These are phyloP conservation scores for Alces alces DNA, from an alignment of 2,113 vertebrate species.

Conservation along the genomic window DNA sequence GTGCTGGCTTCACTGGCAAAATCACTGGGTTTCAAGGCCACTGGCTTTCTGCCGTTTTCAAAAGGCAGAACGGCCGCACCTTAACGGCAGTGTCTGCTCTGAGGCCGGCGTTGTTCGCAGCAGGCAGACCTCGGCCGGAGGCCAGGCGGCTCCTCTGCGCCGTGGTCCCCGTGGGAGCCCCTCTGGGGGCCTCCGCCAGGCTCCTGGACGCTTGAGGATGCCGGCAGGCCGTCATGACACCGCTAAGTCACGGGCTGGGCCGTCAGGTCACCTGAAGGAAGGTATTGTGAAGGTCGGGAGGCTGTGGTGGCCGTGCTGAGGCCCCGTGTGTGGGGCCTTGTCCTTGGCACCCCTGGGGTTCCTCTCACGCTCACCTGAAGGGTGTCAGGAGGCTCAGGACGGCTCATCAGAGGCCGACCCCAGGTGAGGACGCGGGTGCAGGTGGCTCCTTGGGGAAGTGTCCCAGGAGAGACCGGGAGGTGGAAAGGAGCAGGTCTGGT, in stretches of 20 bases:
- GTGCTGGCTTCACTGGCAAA: not conserved
- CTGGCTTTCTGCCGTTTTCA: not conserved
- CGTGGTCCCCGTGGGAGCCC: not conserved
- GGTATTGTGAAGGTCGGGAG: not conserved
- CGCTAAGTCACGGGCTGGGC: not conserved
- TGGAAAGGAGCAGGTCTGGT: not conserved
- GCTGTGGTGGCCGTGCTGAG: not conserved
- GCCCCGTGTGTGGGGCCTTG: not conserved
- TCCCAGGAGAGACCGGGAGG: not conserved
- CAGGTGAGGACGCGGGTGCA: no score
- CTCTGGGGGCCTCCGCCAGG: not conserved
- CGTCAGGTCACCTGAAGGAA: not conserved
- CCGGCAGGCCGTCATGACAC: rapidly evolving
- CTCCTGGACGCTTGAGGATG: not conserved
- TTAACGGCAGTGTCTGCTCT: not conserved
- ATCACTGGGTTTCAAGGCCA: not conserved
- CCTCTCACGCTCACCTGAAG: not conserved
- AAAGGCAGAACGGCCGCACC: not conserved
- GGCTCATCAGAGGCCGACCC: not conserved
- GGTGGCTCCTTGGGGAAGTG: not conserved
- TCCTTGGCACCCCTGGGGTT: not conserved
- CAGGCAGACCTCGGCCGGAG: not conserved
- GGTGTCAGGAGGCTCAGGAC: not conserved
- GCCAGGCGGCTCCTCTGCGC: not conserved
- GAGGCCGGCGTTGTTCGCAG: not conserved